These are phyloP conservation scores for Girardia tigrina DNA, from an alignment of 2,888 invertebrate species.

Conservation along the genomic window DNA sequence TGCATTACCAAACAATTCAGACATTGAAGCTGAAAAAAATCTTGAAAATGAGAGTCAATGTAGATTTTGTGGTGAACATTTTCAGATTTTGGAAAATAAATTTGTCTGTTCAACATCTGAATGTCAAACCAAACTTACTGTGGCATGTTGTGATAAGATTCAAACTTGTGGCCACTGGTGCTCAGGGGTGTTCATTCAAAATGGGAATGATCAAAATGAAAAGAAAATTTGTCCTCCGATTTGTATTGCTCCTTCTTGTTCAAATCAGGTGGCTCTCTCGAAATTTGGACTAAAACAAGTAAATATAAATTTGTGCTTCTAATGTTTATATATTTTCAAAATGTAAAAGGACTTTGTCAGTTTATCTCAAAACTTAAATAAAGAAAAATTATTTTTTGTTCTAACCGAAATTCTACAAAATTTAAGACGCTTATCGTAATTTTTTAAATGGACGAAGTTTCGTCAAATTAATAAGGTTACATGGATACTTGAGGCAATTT, in stretches of 20 bases:
- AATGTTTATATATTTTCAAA: neutral
- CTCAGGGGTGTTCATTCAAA: constrained; percentile 63
- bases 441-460: too few relatives aligned
- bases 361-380: too few relatives aligned
- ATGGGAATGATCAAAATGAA: constrained; percentile 51
- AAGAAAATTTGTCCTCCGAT: constrained; percentile 67
- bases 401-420: too few relatives aligned
- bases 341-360: too few relatives aligned
- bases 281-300: constrained; percentile 38
- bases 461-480: too few relatives aligned
- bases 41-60: neutral
- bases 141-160: constrained; percentile 59
- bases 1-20: neutral
- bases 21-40: neutral
- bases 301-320: neutral
- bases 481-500: too few relatives aligned
- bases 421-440: too few relatives aligned
- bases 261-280: constrained; percentile 40
- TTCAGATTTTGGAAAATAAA: neutral
- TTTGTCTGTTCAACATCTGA: constrained; percentile 68
- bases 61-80: neutral
- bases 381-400: too few relatives aligned
- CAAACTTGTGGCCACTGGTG: constrained; percentile 78
- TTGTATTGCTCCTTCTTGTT: constrained; percentile 68
- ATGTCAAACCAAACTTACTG: constrained; percentile 59